These are phyloP conservation scores for Microcebus griseorufus DNA, from an alignment of 2,113 vertebrate species.

Conservation along the genomic window DNA sequence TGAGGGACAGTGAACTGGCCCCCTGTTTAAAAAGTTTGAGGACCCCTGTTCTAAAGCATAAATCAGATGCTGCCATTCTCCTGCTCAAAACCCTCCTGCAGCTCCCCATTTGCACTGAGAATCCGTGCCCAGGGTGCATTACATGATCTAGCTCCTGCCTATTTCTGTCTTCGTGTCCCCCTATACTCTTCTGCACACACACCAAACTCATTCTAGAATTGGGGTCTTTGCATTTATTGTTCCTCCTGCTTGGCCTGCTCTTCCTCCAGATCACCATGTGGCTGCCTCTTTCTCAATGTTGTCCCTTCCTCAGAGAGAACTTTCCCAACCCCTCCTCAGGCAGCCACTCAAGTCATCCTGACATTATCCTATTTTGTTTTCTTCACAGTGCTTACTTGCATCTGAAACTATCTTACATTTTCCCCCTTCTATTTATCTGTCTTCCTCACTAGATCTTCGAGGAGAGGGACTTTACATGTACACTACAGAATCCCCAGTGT, in stretches of 20 bases:
- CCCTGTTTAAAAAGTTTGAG: too few relatives aligned
- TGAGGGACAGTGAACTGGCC: too few relatives aligned
- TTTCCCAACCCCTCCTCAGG: not conserved
- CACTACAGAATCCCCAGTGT: not conserved
- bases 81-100: not conserved
- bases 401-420: not conserved
- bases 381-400: not conserved
- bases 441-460: not conserved
- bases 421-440: not conserved
- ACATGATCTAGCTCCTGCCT: not conserved
- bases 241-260: not conserved
- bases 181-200: not conserved
- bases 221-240: not conserved
- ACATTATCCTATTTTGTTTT: not conserved
- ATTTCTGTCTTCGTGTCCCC: not conserved
- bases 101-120: not conserved
- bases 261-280: too few relatives aligned
- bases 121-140: accelerated
- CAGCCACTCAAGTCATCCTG: not conserved
- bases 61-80: not conserved
- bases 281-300: not conserved
- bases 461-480: not conserved
- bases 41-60: too few relatives aligned
- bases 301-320: not conserved
- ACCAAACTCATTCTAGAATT: not conserved